Evolutionary conservation across 2,113 vertebrate species (phyloP), one percentile per base, ranked within the genome.

Genomic region (Phylloscopus trochiloides): DNA sequence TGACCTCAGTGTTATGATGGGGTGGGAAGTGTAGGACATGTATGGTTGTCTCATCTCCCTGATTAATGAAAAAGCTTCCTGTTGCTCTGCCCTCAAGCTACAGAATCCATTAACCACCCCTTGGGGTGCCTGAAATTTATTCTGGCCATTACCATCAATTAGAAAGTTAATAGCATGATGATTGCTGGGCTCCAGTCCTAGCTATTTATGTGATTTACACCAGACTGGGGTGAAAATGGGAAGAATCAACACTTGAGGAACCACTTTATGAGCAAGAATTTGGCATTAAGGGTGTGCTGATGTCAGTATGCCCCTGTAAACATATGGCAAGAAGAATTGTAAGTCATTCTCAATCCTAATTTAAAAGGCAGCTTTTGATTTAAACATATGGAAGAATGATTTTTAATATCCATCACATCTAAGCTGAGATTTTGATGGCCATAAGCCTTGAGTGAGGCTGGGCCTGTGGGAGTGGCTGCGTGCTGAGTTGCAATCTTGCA

Each of bases 141-240:
- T 96, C 84, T 96, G 90, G 63, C 80, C 86, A 92, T 96, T 96
- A 96, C 65, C 79, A 95, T 95, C 90, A 92, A 93, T 96, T 96
- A 96, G 85, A 91, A 95, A 94, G 88, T 94, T 95, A 96, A 97
- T 95, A 95, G 82, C 8, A 19, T 95, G 83, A 84, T 96, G 87
- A 96, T 97, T 94, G 83, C 81, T 93, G 90, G 77, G 83, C 67
- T 86, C 45, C 55, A 79, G 48, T 87, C 74, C 55, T 94, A 92
- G 95, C 91, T 95, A 52, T 94, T 95, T 83, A n/a, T 83, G 62
- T 96, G 94, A 97, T 97, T 96, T 92, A 94, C 74, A 88, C 62
- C 42, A 61, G 61, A 25, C 22, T 68, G 50, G 52, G 29, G 51
- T 77, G 70, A 72, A 92, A 93, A 90, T 75, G 17, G 59, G 65